These are phyloP conservation scores for Avahi laniger DNA, from an alignment of 2,797 vertebrate genomes.

Conservation along the genomic window DNA sequence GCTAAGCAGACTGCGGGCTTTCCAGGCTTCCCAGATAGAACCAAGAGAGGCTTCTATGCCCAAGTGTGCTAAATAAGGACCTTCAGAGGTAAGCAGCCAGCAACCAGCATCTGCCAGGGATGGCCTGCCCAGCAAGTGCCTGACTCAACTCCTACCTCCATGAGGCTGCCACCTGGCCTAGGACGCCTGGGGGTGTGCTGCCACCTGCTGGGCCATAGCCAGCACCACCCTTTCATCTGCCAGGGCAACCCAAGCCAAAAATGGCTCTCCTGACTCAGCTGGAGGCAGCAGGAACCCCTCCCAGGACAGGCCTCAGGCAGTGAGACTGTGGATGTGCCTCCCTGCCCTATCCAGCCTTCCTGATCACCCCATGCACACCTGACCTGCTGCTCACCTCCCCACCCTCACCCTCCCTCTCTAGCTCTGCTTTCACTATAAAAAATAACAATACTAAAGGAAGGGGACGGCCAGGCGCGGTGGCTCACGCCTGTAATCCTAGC, in stretches of 20 bases:
- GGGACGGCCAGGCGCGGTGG: too few relatives aligned
- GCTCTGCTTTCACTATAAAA: background rate
- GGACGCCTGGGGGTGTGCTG: constrained; percentile 42
- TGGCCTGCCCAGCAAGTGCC: background rate
- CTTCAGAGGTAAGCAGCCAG: background rate
- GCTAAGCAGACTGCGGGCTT: background rate
- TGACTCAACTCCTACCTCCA: background rate
- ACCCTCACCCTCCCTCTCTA: background rate
- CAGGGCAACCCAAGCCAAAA: background rate
- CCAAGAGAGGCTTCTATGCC: background rate
- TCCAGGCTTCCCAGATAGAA: background rate
- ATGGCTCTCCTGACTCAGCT: background rate
- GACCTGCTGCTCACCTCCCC: background rate
- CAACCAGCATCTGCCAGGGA: background rate
- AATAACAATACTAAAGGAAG: background rate
- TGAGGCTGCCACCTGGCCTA: background rate
- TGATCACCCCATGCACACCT: background rate
- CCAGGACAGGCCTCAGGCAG: background rate
- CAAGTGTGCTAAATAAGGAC: background rate
- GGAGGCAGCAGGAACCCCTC: background rate
- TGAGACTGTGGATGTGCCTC: background rate
- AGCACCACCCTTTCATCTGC: background rate
- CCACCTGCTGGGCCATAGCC: constrained; percentile 51
- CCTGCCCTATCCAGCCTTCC: background rate
- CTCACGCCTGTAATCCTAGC: too few relatives aligned